Evolutionary conservation across 2,797 vertebrate genomes (phyloP).

Genomic region (Semotilus atromaculatus): DNA sequence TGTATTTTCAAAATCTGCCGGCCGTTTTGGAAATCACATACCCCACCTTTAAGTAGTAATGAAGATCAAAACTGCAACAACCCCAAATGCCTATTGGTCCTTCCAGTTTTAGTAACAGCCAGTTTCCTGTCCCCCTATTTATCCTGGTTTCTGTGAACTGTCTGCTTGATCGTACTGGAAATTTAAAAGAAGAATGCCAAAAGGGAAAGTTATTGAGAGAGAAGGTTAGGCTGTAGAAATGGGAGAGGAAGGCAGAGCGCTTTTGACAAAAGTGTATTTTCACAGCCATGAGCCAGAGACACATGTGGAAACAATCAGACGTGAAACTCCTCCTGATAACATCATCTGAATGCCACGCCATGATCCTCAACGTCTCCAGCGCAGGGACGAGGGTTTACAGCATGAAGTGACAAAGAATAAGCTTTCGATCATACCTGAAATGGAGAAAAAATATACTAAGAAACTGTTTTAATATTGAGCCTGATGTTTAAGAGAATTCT

Average conservation of each 20-base stretch:
- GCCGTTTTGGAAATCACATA: too few relatives aligned
- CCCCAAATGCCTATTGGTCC: not conserved
- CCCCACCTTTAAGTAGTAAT: too few relatives aligned
- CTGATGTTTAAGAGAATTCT: constrained; percentile 36
- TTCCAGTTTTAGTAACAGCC: not conserved
- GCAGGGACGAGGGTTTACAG: not conserved
- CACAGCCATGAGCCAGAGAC: constrained; percentile 49
- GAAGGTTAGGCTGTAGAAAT: constrained; percentile 24
- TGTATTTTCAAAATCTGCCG: too few relatives aligned
- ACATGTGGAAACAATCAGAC: constrained; percentile 83
- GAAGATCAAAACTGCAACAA: not conserved
- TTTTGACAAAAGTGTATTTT: constrained; percentile 23
- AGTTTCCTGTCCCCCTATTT: not conserved
- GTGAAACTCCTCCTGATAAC: constrained; percentile 77
- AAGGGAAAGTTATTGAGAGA: not conserved
- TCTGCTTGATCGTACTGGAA: too few relatives aligned
- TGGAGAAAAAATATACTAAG: constrained; percentile 39
- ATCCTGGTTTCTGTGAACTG: not conserved
- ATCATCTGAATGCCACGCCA: constrained; percentile 70
- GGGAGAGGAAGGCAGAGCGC: constrained; percentile 16
- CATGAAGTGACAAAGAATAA: constrained; percentile 55
- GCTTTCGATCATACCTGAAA: not conserved
- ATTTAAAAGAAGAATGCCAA: not conserved
- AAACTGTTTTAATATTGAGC: constrained; percentile 42
- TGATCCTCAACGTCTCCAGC: constrained; percentile 62